Evolutionary conservation across 2,797 vertebrate genomes (phyloP), one percentile per base, ranked within the genome.

Genomic region (Corythornis leucogaster): DNA sequence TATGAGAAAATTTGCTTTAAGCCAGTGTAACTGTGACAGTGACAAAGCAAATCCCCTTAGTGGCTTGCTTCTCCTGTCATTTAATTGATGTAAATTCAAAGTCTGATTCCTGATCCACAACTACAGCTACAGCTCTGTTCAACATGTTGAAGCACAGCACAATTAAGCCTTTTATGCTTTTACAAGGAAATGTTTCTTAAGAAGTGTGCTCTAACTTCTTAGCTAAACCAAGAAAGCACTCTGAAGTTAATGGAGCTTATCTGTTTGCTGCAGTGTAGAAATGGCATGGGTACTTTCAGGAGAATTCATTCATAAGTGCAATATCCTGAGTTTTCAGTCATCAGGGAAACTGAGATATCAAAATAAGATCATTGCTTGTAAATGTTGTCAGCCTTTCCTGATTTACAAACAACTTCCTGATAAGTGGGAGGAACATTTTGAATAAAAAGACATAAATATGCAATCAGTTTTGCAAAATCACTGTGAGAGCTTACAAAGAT

Each of bases 1-100:
- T 68, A 80, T 74, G 73, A 82, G 33, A 80, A 33, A 80, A 87
- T 89, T 89, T 87, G 6, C n/a, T 89, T 59, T 59, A 87, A 82
- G 25, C 9, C n/a, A 43, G 3, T 28, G 9, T 55, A 78, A 81
- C 38, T 70, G 46, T 66, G 26, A 61, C 25, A 59, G n/a, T 30
- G 21, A 46, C 19, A 87, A 33, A 55, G 35, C 13, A 92, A 85
- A 93, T 12, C 5, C 17, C 8, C n/a, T 40, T 7, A 25, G 30
- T 40, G 24, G n/a, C 5, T 89, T 87, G 21, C 21, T 78, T 84
- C 48, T 75, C 20, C 51, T 86, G 43, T 10, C 45, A 70, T 59
- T 73, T 54, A 64, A 12, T 62, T 73, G 35, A 54, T 30, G 22
- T 25, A 50, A 85, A 59, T 63, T 66, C 54, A n/a, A 87, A 90